These are phyloP conservation scores for Ypsolopha scabrella DNA, from an alignment of 2,888 invertebrate species.

Conservation along the genomic window DNA sequence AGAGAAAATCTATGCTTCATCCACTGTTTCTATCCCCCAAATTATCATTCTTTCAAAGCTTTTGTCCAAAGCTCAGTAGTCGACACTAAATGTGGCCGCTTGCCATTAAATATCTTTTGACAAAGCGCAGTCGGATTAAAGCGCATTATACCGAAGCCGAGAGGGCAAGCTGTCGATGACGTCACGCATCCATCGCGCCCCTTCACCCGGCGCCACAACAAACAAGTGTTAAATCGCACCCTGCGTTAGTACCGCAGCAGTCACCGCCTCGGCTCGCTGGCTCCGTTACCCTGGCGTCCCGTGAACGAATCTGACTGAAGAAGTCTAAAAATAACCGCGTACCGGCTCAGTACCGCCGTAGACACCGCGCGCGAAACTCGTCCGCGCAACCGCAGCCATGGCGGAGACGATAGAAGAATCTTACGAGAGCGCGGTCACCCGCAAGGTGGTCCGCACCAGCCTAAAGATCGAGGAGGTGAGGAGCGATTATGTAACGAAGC, in stretches of 20 bases:
- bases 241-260: not conserved
- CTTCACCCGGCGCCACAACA: slow-evolving; percentile 1
- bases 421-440: slow-evolving; percentile 77
- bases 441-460: slow-evolving; percentile 77
- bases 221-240: not conserved
- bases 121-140: too few species aligned
- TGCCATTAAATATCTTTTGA: too few species aligned
- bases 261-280: not conserved
- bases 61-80: too few species aligned
- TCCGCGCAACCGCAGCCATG: slow-evolving; percentile 64
- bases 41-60: too few species aligned
- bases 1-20: too few species aligned
- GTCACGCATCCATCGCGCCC: not conserved
- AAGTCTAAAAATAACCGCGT: slow-evolving; percentile 57
- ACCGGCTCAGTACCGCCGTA: slow-evolving; percentile 59
- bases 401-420: slow-evolving; percentile 79
- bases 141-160: too few species aligned
- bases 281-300: not conserved
- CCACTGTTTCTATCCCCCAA: too few species aligned
- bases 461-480: slow-evolving; percentile 82
- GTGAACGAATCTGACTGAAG: not conserved
- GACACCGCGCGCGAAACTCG: slow-evolving; percentile 61
- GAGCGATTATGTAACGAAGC: slow-evolving; percentile 53
- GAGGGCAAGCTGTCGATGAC: not conserved
- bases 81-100: too few species aligned